Evolutionary conservation across 2,113 vertebrate species (phyloP).

Genomic region (Rostratula benghalensis): DNA sequence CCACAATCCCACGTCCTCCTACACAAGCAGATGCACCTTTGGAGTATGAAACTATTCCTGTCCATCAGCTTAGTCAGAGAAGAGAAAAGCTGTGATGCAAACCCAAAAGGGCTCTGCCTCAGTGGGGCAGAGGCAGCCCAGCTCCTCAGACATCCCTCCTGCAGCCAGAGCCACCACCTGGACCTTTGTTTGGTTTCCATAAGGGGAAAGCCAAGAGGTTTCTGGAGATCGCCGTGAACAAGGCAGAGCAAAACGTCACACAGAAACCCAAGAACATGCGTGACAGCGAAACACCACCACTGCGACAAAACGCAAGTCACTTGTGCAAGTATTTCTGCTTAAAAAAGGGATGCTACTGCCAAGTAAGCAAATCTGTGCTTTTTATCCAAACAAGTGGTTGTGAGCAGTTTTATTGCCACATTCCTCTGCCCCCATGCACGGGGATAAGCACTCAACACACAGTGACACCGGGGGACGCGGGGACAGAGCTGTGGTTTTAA

Average conservation of each 20-base stretch:
- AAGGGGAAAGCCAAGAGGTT: background rate
- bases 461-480: background rate
- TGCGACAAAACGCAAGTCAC: background rate
- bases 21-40: slow-evolving; percentile 51
- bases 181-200: background rate
- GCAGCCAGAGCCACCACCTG: background rate
- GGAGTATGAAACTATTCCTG: slow-evolving; percentile 35
- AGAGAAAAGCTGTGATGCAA: slow-evolving; percentile 16
- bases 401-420: slow-evolving; percentile 34
- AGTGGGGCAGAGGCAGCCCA: background rate
- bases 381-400: slow-evolving; percentile 49
- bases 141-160: background rate
- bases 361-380: slow-evolving; percentile 38
- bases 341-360: slow-evolving; percentile 10
- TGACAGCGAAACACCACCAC: background rate
- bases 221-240: background rate
- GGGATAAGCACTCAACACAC: slow-evolving; percentile 41
- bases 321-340: slow-evolving; percentile 28
- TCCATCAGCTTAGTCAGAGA: slow-evolving; percentile 48
- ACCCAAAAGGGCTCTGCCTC: background rate
- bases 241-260: background rate
- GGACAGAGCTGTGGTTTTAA: slow-evolving; percentile 32
- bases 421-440: slow-evolving; percentile 21
- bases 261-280: background rate
- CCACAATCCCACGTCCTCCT: slow-evolving; percentile 54